Conservation (phyloP, 2,113 vertebrate genomes). For the Takifugu flavidus region DNA sequence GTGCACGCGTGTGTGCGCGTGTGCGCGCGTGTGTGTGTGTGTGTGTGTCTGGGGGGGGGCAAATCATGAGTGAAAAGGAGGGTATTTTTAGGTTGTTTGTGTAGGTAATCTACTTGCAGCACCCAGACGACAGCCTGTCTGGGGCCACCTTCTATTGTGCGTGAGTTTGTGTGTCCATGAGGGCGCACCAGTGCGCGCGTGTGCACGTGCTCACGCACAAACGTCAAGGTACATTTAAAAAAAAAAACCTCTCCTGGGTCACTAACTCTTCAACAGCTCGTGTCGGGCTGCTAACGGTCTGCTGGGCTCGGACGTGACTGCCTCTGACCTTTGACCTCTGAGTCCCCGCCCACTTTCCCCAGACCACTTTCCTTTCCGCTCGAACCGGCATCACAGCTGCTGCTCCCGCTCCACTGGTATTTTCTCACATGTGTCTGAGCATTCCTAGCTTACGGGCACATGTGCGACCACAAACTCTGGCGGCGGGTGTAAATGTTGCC, state of each 20-base stretch:
- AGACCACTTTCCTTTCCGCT: constrained; percentile 20
- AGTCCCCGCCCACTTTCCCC: constrained; percentile 24
- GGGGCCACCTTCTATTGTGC: constrained; percentile 60
- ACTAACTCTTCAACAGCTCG: constrained; percentile 49
- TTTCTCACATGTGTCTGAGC: constrained; percentile 5
- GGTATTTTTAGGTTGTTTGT: constrained; percentile 75
- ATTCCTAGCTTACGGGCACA: constrained; percentile 17
- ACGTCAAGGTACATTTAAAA: constrained; percentile 23
- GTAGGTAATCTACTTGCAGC: constrained; percentile 68
- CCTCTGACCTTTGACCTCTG: constrained; percentile 49
- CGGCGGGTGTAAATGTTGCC: constrained; percentile 1
- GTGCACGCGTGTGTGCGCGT: too few species aligned
- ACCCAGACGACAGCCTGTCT: constrained; percentile 72
- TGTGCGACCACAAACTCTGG: constrained; percentile 15
- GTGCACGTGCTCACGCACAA: constrained; percentile 1
- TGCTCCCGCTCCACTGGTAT: not conserved
- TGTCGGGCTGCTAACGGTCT: constrained; percentile 44
- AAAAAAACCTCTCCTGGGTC: constrained; percentile 42
- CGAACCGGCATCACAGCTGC: constrained; percentile 33
- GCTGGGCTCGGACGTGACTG: constrained; percentile 38
- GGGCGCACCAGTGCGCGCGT: constrained; percentile 10
- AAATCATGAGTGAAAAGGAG: constrained; percentile 42
- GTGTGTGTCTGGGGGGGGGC: not conserved
- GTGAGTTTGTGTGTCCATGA: constrained; percentile 28
- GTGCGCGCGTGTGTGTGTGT: too few species aligned